These are phyloP conservation scores for Drosophila parthenogenetica DNA, from an alignment of 2,888 invertebrate genomes.

Conservation along the genomic window DNA sequence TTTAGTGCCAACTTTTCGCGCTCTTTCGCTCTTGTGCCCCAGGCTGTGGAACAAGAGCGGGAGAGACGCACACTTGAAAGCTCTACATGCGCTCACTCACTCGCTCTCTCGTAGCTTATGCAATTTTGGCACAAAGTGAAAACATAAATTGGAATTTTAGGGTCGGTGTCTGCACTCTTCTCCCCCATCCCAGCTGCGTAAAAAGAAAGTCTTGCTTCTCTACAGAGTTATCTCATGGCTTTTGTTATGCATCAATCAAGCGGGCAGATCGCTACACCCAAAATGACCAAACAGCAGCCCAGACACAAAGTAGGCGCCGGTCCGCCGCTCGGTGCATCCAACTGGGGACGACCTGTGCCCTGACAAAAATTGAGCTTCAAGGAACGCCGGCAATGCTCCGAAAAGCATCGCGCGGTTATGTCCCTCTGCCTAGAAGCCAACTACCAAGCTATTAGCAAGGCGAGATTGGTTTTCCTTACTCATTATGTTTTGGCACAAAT, in stretches of 20 bases:
- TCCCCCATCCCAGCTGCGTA: not conserved
- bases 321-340: constrained; percentile 33
- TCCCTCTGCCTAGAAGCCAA: constrained; percentile 80
- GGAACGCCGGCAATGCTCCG: constrained; percentile 28
- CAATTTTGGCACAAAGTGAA: constrained; percentile 68
- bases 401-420: not conserved
- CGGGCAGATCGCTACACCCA: constrained; percentile 84
- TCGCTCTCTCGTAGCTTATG: constrained; percentile 47
- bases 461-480: constrained; percentile 83
- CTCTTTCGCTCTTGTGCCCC: constrained; percentile 4
- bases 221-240: not conserved
- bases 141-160: constrained; percentile 56
- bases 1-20: constrained; percentile 45
- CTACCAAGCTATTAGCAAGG: constrained; percentile 82
- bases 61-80: constrained; percentile 9
- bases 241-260: constrained; percentile 18
- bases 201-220: constrained; percentile 31
- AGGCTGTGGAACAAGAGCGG: constrained; percentile 1
- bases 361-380: constrained; percentile 83
- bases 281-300: constrained; percentile 39
- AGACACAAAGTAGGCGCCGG: constrained; percentile 80
- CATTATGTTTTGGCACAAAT: constrained; percentile 82
- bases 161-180: constrained; percentile 11
- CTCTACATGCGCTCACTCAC: constrained; percentile 12
- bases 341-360: constrained; percentile 83